Evolutionary conservation across 92 coral and sea anemone genomes (phyloP).

Genomic region (Paragorgia papillata): DNA sequence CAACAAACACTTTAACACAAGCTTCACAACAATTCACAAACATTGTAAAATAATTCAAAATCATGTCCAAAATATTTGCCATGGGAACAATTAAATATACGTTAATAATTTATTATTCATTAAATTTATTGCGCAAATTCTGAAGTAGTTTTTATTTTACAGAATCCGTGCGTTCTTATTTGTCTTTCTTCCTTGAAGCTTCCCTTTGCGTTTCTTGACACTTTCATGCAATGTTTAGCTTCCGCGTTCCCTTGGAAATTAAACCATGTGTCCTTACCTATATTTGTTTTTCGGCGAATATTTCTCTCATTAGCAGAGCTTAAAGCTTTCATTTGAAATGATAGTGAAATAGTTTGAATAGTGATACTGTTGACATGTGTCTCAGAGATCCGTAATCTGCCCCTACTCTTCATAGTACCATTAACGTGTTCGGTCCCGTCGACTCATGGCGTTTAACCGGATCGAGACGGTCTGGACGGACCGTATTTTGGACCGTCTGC

Average conservation of each 20-base stretch:
- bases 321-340: background rate
- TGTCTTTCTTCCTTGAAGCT: background rate
- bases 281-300: background rate
- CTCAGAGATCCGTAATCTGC: background rate
- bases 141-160: no score
- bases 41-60: no score
- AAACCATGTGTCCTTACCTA: conserved; percentile 9
- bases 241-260: conserved; percentile 25
- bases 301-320: conserved; percentile 19
- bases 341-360: background rate
- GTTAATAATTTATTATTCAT: no score
- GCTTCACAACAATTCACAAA: no score
- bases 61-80: no score
- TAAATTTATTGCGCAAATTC: no score
- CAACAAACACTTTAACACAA: no score
- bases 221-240: no score
- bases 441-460: conserved; percentile 74
- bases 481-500: conserved; percentile 71
- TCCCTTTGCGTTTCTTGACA: background rate
- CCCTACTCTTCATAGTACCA: background rate
- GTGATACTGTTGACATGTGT: conserved; percentile 1
- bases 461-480: conserved; percentile 78
- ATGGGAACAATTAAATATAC: no score
- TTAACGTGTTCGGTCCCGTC: background rate
- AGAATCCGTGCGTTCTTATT: background rate